Conservation (phyloP, 1,140 invertebrate genomes). For the Camponotus floridanus region DNA sequence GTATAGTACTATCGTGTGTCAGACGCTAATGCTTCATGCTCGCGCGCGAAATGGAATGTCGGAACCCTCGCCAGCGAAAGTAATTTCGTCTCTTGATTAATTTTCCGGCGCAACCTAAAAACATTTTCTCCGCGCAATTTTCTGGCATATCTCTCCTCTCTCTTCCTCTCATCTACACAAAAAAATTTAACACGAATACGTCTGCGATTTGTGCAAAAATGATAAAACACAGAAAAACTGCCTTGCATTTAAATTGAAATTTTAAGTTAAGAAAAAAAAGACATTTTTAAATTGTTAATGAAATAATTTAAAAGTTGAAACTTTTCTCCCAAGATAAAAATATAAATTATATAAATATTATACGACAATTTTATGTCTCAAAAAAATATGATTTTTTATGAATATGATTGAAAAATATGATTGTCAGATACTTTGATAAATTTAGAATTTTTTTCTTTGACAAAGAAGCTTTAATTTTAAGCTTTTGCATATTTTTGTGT, state of each 20-base stretch:
- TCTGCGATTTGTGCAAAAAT: background rate
- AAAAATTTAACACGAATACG: background rate
- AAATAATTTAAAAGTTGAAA: background rate
- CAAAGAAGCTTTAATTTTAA: background rate
- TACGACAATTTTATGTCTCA: background rate
- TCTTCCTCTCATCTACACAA: background rate
- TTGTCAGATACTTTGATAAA: background rate
- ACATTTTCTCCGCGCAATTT: conserved; percentile 9
- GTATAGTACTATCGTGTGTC: conserved; percentile 23
- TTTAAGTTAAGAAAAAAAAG: background rate
- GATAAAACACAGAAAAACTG: background rate
- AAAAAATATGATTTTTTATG: background rate
- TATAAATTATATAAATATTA: background rate
- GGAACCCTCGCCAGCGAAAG: background rate
- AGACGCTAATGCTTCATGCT: conserved; percentile 9
- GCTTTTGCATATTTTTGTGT: background rate
- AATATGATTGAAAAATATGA: too few species aligned
- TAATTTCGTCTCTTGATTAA: conserved; percentile 51
- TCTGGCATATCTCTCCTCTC: background rate
- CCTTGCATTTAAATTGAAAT: background rate
- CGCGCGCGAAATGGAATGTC: conserved; percentile 35
- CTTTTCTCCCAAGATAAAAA: background rate
- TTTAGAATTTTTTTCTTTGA: background rate
- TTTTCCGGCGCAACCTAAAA: conserved; percentile 35
- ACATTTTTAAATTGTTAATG: background rate